Conservation (phyloP, 2,888 invertebrate species). For the Oscheius onirici region DNA sequence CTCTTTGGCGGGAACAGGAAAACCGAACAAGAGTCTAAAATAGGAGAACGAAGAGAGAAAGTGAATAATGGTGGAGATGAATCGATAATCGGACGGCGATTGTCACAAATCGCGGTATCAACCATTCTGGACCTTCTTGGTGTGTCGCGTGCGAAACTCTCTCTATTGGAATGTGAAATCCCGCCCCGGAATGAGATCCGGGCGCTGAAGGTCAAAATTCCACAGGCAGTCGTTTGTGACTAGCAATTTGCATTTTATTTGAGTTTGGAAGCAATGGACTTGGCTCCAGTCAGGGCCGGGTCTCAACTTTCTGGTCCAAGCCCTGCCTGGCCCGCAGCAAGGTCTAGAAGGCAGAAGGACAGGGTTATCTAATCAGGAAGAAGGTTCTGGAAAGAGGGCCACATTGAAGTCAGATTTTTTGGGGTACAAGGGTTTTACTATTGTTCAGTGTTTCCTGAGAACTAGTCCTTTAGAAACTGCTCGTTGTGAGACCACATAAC, state of each 20-base stretch:
- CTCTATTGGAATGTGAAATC: conserved; percentile 12
- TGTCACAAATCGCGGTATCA: conserved; percentile 32
- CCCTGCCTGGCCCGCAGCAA: too few relatives aligned
- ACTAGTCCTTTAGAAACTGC: too few relatives aligned
- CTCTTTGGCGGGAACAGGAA: background rate
- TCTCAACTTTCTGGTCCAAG: too few relatives aligned
- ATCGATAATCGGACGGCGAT: conserved; percentile 28
- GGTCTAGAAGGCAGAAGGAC: too few relatives aligned
- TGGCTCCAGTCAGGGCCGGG: background rate
- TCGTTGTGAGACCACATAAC: too few relatives aligned
- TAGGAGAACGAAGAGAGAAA: background rate
- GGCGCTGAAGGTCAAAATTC: background rate
- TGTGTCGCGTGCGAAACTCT: conserved; percentile 2
- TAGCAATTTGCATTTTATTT: background rate
- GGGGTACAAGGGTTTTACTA: too few relatives aligned
- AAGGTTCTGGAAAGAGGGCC: too few relatives aligned
- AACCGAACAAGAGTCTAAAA: background rate
- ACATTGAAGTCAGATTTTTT: too few relatives aligned
- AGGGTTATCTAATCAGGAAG: too few relatives aligned
- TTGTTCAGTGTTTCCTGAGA: too few relatives aligned
- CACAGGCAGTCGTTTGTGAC: background rate
- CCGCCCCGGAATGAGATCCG: background rate
- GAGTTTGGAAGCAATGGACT: background rate
- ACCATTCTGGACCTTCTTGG: conserved; percentile 2
- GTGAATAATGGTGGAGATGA: conserved; percentile 18